Percentiles rank a stretch among this genome's conserved stretches.
Conservation (phyloP, 2,888 invertebrate genomes). For the Tolmerus cingulatus region DNA sequence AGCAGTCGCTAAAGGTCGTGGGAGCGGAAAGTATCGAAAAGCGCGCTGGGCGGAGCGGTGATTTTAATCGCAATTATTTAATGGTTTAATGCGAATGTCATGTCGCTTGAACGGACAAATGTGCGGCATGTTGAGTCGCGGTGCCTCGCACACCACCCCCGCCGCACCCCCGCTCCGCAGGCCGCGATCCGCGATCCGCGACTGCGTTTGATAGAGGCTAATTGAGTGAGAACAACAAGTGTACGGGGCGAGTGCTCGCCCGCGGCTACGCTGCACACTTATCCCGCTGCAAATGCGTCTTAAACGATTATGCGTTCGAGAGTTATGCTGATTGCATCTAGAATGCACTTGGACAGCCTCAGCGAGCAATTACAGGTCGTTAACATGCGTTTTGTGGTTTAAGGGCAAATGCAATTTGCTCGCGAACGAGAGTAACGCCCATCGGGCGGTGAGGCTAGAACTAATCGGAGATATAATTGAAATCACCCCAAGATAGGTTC, state of each 20-base stretch:
- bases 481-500: not conserved
- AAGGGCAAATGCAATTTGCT: slow-evolving; percentile 41
- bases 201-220: slow-evolving; percentile 9
- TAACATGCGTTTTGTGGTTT: slow-evolving; percentile 26
- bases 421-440: not conserved
- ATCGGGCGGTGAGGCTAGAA: not conserved
- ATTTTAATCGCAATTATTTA: slow-evolving; percentile 28
- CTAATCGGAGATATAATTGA: not conserved
- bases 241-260: slow-evolving; percentile 13
- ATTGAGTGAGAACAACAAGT: slow-evolving; percentile 37
- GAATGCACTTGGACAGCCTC: slow-evolving; percentile 33
- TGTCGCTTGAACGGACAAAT: not conserved
- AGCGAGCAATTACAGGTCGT: slow-evolving; percentile 39
- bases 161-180: not conserved
- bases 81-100: slow-evolving; percentile 28
- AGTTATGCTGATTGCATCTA: slow-evolving; percentile 36
- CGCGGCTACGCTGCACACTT: not conserved
- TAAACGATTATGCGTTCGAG: slow-evolving; percentile 20
- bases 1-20: slow-evolving; percentile 22
- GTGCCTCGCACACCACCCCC: not conserved
- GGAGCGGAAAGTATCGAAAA: slow-evolving; percentile 31
- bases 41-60: slow-evolving; percentile 12
- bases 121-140: not conserved
- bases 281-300: slow-evolving; percentile 12
- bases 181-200: not conserved